phyloP scores from a whole-genome alignment of 1,140 invertebrate species.

The Sarcophaga peregrina region DNA sequence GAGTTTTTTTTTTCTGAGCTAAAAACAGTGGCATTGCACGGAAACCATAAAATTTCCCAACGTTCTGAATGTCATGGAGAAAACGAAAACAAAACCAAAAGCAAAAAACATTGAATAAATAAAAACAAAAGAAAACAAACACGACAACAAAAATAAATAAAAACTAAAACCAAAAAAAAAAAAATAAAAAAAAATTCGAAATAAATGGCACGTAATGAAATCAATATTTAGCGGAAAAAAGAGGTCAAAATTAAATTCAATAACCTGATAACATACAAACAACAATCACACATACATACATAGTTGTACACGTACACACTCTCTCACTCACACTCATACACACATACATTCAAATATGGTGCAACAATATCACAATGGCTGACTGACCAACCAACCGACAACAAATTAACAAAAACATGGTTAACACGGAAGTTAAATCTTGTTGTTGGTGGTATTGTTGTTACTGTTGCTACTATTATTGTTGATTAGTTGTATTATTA shows the following conservation, averaged over 20 bases:
- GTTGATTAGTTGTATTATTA: no score
- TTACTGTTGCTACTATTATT: no score
- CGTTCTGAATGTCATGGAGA: conserved; percentile 44
- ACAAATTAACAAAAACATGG: conserved; percentile 8
- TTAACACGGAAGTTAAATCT: not conserved
- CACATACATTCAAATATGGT: no score
- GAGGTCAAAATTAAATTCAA: conserved; percentile 37
- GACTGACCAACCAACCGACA: no score
- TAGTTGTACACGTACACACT: not conserved
- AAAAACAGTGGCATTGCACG: conserved; percentile 12
- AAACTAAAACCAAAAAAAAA: no score
- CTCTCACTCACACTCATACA: not conserved
- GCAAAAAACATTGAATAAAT: not conserved
- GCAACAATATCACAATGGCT: no score
- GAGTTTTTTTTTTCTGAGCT: not conserved
- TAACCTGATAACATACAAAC: conserved; percentile 29
- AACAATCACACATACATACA: not conserved
- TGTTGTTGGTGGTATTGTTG: no score
- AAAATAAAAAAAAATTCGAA: not conserved
- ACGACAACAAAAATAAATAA: not conserved
- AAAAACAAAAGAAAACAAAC: not conserved
- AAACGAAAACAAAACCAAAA: not conserved
- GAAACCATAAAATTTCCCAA: conserved; percentile 48
- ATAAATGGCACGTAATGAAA: conserved; percentile 13
- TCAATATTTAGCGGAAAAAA: conserved; percentile 28